Conservation (phyloP, 2,888 invertebrate species). For the Cantharis rustica region DNA sequence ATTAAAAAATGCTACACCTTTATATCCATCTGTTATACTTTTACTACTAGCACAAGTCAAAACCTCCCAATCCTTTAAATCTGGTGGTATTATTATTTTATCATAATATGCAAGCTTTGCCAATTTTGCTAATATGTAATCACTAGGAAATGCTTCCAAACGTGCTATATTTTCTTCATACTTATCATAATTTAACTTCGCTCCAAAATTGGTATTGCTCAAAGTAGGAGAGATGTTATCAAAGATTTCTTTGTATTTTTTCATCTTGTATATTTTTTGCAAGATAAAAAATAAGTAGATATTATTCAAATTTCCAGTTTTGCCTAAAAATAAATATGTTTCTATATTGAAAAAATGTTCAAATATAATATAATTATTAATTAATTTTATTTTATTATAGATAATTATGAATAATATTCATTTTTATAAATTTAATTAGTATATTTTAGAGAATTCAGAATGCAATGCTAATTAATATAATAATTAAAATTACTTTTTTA, state of each 20-base stretch:
- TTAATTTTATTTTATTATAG: too few species aligned
- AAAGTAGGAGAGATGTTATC: background rate
- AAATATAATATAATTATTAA: too few species aligned
- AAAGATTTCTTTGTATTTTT: background rate
- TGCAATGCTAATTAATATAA: too few species aligned
- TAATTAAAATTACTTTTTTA: too few species aligned
- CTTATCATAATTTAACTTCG: background rate
- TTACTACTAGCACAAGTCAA: slow-evolving; percentile 18
- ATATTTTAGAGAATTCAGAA: too few species aligned
- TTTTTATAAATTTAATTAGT: too few species aligned
- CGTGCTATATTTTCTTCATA: background rate
- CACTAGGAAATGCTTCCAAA: slow-evolving; percentile 11
- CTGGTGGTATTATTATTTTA: background rate
- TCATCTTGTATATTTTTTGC: background rate
- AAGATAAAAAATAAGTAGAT: background rate
- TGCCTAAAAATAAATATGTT: too few species aligned
- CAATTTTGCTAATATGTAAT: slow-evolving; percentile 14
- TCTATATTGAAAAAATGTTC: too few species aligned
- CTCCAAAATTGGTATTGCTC: background rate
- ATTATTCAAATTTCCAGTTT: too few species aligned
- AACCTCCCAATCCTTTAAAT: slow-evolving; percentile 14
- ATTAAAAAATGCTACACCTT: slow-evolving; percentile 24
- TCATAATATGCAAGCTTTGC: slow-evolving; percentile 6
- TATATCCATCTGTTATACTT: slow-evolving; percentile 10
- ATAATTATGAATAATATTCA: too few species aligned